phyloP scores from a whole-genome alignment of 2,797 vertebrate species.

The Lithobates pipiens region DNA sequence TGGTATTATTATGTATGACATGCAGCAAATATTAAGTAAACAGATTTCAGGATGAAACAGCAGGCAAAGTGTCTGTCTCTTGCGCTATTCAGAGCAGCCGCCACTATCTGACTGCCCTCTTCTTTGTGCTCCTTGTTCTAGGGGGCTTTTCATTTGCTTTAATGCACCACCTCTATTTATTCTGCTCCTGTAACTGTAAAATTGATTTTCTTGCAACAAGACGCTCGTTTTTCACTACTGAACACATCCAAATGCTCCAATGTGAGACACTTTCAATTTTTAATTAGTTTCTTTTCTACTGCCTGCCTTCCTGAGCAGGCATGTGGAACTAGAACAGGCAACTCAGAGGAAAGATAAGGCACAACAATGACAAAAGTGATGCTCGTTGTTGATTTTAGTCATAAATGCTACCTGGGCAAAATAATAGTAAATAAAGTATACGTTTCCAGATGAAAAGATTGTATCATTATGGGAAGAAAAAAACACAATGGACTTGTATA shows the following conservation, averaged over 20 bases:
- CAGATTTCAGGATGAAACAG: constrained; percentile 55
- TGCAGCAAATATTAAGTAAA: constrained; percentile 58
- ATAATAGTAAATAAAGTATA: constrained; percentile 49
- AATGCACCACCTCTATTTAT: constrained; percentile 81
- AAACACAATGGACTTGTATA: constrained; percentile 11
- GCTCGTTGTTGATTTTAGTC: constrained; percentile 64
- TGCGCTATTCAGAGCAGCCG: constrained; percentile 43
- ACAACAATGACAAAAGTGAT: constrained; percentile 65
- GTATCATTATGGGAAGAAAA: constrained; percentile 29
- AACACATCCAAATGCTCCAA: constrained; percentile 76
- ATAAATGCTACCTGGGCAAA: constrained; percentile 56
- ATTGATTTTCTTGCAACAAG: constrained; percentile 81
- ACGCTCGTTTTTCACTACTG: constrained; percentile 76
- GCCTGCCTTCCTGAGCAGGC: constrained; percentile 67
- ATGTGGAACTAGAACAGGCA: constrained; percentile 67
- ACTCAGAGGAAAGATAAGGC: constrained; percentile 61
- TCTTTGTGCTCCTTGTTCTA: constrained; percentile 41
- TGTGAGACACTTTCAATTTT: constrained; percentile 77
- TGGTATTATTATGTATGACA: constrained; percentile 61
- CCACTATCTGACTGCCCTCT: constrained; percentile 51
- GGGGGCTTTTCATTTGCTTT: constrained; percentile 75
- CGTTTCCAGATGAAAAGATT: constrained; percentile 29
- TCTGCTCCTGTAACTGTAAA: constrained; percentile 85
- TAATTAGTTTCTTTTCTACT: constrained; percentile 78
- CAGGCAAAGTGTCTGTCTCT: constrained; percentile 36